Percentiles rank a stretch among this genome's conserved stretches.
phyloP scores from a whole-genome alignment of 2,797 vertebrate species.

The Sus cebifrons region DNA sequence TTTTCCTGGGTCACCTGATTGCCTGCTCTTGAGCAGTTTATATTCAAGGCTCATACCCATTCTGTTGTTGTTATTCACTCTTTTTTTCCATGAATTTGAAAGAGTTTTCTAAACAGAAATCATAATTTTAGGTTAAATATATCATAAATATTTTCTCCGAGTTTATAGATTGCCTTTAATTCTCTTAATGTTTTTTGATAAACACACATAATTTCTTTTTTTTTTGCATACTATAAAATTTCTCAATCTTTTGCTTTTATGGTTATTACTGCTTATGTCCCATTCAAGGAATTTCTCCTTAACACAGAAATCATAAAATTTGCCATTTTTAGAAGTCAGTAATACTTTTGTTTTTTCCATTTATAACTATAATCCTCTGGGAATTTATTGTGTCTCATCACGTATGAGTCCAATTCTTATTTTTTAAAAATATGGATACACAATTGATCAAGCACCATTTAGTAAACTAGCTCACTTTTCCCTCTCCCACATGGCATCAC shows the following conservation, averaged over 20 bases:
- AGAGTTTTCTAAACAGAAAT: neutral
- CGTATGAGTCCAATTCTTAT: neutral
- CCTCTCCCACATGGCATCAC: neutral
- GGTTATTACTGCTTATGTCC: neutral
- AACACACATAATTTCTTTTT: neutral
- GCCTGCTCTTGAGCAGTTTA: neutral
- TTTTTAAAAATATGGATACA: neutral
- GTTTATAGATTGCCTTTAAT: neutral
- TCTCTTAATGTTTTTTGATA: neutral
- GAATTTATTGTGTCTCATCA: neutral
- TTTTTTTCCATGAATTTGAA: neutral
- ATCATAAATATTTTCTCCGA: neutral
- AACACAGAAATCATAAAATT: neutral
- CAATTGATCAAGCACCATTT: neutral
- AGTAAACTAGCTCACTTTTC: neutral
- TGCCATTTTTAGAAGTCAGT: neutral
- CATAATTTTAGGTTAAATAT: neutral
- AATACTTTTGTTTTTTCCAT: neutral
- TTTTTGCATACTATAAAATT: neutral
- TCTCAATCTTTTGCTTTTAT: neutral
- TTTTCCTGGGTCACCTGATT: neutral
- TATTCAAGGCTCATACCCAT: neutral
- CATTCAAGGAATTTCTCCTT: neutral
- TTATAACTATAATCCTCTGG: neutral
- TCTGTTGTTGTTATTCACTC: neutral